A percentile compares a stretch with the other conserved stretches of the same genome.
Evolutionary conservation across 2,113 vertebrate genomes (phyloP).

Genomic region (Rhynchomys soricoides): DNA sequence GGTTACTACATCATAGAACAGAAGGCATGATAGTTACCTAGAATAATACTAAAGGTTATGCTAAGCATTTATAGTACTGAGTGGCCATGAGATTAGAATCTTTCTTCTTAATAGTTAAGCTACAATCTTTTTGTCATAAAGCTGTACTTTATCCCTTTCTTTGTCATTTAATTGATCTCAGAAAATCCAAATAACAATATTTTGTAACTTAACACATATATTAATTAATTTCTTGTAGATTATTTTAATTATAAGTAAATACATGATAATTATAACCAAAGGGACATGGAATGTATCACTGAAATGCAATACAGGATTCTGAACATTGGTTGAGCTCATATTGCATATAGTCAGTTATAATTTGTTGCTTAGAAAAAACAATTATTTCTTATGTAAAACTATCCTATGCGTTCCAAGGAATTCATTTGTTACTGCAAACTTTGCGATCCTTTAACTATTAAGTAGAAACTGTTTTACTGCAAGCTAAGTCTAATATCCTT

Average conservation of each 20-base stretch:
- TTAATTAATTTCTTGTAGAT: neutral
- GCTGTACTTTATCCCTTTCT: neutral
- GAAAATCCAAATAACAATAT: neutral
- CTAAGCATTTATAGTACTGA: neutral
- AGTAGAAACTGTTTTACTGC: neutral
- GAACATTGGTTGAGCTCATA: neutral
- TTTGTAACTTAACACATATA: neutral
- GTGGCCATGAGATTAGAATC: neutral
- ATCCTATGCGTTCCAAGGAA: neutral
- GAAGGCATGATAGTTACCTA: neutral
- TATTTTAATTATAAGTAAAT: neutral
- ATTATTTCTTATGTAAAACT: neutral
- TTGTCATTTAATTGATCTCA: neutral
- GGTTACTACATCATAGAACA: neutral
- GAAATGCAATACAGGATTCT: neutral
- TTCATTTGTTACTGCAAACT: neutral
- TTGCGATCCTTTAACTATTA: neutral
- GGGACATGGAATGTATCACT: neutral
- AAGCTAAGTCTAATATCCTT: neutral
- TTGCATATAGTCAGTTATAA: neutral
- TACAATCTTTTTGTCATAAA: neutral
- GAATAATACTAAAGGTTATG: neutral
- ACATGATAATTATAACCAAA: neutral
- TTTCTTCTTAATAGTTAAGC: neutral
- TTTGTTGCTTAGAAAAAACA: neutral